These are phyloP conservation scores for Aradus depressus DNA, from an alignment of 2,888 invertebrate genomes.

Conservation along the genomic window DNA sequence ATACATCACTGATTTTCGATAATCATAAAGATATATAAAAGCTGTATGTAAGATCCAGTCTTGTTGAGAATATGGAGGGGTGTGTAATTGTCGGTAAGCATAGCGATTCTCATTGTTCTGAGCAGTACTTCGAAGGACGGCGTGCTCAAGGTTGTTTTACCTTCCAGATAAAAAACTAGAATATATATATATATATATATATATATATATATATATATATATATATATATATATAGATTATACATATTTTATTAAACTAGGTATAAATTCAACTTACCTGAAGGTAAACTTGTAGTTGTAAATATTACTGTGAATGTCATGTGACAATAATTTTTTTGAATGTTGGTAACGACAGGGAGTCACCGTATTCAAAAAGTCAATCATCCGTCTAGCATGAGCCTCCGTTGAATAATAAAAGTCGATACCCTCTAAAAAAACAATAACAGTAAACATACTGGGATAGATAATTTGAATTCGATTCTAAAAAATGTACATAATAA, in stretches of 20 bases:
- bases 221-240: no score
- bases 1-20: background rate
- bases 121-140: no score
- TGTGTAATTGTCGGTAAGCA: background rate
- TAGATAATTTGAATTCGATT: no score
- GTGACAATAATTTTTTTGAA: constrained; percentile 91
- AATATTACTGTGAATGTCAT: constrained; percentile 91
- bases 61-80: background rate
- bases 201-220: no score
- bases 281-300: constrained; percentile 94
- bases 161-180: no score
- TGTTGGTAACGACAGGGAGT: constrained; percentile 79
- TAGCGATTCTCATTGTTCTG: no score
- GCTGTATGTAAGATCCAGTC: background rate
- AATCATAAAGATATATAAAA: background rate
- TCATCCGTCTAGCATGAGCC: constrained; percentile 85
- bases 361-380: constrained; percentile 80
- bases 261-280: constrained; percentile 37
- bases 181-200: no score
- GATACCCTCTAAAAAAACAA: constrained; percentile 60
- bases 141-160: no score
- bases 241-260: no score
- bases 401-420: constrained; percentile 90
- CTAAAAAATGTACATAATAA: no score
- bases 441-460: constrained; percentile 14